Evolutionary conservation across 2,113 vertebrate species (phyloP).

Genomic region (Dasyornis broadbenti): DNA sequence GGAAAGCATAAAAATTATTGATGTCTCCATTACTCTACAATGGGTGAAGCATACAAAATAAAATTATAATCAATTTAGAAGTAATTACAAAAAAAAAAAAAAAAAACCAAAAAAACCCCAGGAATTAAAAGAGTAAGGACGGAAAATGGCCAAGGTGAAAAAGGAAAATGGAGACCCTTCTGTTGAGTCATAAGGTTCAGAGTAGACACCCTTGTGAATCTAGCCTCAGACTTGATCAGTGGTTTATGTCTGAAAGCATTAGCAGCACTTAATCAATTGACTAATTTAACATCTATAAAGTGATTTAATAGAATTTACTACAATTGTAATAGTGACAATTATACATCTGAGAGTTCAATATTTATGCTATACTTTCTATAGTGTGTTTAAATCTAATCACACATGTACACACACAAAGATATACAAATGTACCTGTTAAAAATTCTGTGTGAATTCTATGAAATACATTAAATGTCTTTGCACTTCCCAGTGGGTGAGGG

Average conservation of each 20-base stretch:
- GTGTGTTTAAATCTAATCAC: neutral
- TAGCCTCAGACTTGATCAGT: neutral
- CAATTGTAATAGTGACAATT: neutral
- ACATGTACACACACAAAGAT: neutral
- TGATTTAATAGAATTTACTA: neutral
- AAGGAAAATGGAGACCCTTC: neutral
- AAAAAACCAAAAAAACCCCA: no score
- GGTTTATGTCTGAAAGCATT: neutral
- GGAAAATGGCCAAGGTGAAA: neutral
- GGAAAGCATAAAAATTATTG: neutral
- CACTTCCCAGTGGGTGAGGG: neutral
- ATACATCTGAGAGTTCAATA: neutral
- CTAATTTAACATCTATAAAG: neutral
- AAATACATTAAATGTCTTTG: neutral
- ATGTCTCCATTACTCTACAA: neutral
- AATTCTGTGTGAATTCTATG: neutral
- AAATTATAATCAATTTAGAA: neutral
- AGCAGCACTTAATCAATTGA: neutral
- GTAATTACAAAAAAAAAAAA: neutral
- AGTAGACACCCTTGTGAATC: neutral
- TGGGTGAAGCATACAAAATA: neutral
- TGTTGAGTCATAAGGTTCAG: neutral
- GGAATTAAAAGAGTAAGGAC: neutral
- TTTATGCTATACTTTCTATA: neutral
- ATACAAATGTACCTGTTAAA: neutral